These are phyloP conservation scores for Tachystola acroxantha DNA, from an alignment of 2,888 invertebrate species.

Conservation along the genomic window DNA sequence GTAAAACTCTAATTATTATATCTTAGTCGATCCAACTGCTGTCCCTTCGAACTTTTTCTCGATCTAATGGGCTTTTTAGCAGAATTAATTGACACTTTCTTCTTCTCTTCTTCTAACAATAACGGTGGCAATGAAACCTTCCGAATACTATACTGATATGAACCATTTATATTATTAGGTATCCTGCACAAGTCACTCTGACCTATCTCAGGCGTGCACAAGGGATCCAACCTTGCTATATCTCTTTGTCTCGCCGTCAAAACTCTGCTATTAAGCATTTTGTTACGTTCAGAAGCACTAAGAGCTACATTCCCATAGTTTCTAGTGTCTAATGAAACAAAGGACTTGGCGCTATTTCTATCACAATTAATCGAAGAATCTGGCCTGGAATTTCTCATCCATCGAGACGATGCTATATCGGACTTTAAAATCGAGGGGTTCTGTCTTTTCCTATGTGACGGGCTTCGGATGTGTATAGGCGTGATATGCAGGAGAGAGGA, in stretches of 20 bases:
- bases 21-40: slow-evolving; percentile 22
- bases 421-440: slow-evolving; percentile 61
- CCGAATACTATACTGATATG: slow-evolving; percentile 45
- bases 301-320: slow-evolving; percentile 43
- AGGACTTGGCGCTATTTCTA: slow-evolving; percentile 70
- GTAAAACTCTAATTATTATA: background rate
- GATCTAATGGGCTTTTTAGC: slow-evolving; percentile 48
- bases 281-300: slow-evolving; percentile 51
- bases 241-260: slow-evolving; percentile 62
- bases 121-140: slow-evolving; percentile 70
- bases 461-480: slow-evolving; percentile 60
- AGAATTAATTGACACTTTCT: slow-evolving; percentile 42
- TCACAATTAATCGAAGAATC: slow-evolving; percentile 63
- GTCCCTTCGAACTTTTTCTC: slow-evolving; percentile 34
- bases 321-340: slow-evolving; percentile 60
- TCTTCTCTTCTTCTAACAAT: slow-evolving; percentile 60
- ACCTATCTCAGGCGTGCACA: slow-evolving; percentile 50
- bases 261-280: slow-evolving; percentile 44
- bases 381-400: slow-evolving; percentile 62
- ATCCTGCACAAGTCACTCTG: slow-evolving; percentile 38
- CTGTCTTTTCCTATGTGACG: slow-evolving; percentile 47
- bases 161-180: slow-evolving; percentile 30
- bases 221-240: slow-evolving; percentile 48
- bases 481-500: slow-evolving; percentile 67
- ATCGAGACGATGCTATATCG: slow-evolving; percentile 66